A percentile compares a stretch with the other conserved stretches of the same genome.
Evolutionary conservation across 2,888 invertebrate species (phyloP).

Genomic region (Chymomyza procnemis): DNA sequence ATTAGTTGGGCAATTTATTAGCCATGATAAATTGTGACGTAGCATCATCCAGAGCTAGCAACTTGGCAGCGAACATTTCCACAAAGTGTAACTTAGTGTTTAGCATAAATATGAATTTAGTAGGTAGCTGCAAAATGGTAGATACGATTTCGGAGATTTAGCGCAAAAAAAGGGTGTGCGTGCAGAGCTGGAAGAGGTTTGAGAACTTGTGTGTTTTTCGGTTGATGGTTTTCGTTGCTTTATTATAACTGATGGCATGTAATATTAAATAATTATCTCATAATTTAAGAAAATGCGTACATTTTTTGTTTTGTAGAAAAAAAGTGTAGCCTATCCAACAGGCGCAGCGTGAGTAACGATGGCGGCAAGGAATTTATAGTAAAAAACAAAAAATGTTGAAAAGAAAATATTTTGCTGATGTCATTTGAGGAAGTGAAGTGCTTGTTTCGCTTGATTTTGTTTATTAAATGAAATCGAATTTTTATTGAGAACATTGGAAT

Average conservation of each 20-base stretch:
- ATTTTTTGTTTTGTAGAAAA: slow-evolving; percentile 11
- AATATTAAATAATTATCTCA: neutral
- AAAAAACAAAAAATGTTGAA: too few species aligned
- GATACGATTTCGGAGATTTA: too few species aligned
- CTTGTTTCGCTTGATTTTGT: too few species aligned
- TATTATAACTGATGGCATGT: neutral
- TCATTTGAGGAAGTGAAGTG: too few species aligned
- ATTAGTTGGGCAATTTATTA: slow-evolving; percentile 44
- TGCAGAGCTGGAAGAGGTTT: neutral
- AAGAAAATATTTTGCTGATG: too few species aligned
- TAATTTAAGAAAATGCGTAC: neutral
- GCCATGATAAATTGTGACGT: slow-evolving; percentile 21
- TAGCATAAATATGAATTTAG: slow-evolving; percentile 43
- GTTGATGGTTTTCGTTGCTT: neutral
- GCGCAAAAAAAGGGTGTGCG: neutral
- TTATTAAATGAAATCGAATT: too few species aligned
- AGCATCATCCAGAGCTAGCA: neutral
- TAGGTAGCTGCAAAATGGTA: neutral
- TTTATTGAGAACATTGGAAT: too few species aligned
- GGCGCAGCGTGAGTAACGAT: neutral
- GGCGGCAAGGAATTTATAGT: too few species aligned
- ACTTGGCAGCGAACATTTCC: slow-evolving; percentile 10
- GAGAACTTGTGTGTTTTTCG: neutral
- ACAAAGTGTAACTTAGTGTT: slow-evolving; percentile 34
- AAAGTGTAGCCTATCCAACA: slow-evolving; percentile 5